Evolutionary conservation across 2,797 vertebrate genomes (phyloP), one percentile per base, ranked within the genome.

Genomic region (Microhierax caerulescens): DNA sequence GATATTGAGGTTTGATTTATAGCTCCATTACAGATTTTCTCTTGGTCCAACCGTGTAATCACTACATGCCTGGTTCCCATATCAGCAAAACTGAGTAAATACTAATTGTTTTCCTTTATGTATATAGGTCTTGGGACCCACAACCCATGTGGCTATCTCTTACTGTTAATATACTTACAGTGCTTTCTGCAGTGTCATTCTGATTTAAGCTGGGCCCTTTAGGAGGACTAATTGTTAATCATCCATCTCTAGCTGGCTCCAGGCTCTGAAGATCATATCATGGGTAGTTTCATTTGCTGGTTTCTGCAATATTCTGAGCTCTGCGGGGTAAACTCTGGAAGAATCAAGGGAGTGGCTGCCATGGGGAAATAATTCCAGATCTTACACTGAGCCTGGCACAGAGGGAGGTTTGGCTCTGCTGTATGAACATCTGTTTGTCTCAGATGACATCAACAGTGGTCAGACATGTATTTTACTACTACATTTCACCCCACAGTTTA

Each of bases 221-320:
- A 70, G 48, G 24, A 82, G 41, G 45, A 85, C 50, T 82, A 67
- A 78, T 91, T 89, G n/a, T 89, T 91, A 94, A 88, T 86, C 94
- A 91, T 85, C 60, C 63, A 85, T 87, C 48, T 36, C 60, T 77
- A 47, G 10, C 70, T 92, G 86, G 45, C 83, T 95, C 41, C 37
- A 83, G 56, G 68, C 54, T 95, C 74, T 89, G 68, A 89, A 88
- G 76, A 69, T 79, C 68, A 34, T 64, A 60, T 74, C 80, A 93
- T 72, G 36, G 74, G 77, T 68, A 67, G 70, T 82, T 87, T 93
- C 21, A 32, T 85, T 90, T 82, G 76, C 64, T 95, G 53, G 51
- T 81, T 93, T 93, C 77, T 91, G 47, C 61, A 92, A 57, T 83
- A 74, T 84, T 81, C 56, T 87, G 56, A 84, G 60, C 48, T 87